Evolutionary conservation across 2,113 vertebrate species (phyloP), one percentile per base, ranked within the genome.

Genomic region (Callaeas wilsoni): DNA sequence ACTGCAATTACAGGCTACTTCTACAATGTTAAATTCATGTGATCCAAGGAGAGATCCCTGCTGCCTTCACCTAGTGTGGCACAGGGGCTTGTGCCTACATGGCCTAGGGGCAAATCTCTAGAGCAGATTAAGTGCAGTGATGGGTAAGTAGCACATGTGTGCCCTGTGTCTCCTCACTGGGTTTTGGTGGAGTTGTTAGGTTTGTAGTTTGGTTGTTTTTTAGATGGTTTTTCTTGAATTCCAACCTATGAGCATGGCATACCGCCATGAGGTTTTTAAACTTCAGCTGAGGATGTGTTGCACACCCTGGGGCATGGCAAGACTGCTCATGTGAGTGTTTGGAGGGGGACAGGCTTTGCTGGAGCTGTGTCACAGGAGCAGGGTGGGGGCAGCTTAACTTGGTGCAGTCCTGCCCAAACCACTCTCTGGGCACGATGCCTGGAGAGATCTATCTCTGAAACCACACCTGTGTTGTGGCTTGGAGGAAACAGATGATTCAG

Each of bases 131-230:
- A 27, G 46, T 39, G 46, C 37, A 18, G 42, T 29, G 49, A 16
- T 3, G 5, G 32, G 8, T 53, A 33, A 2, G 0, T 21, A 42
- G 65, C 30, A 75, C 7, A 0, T 20, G 64, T 14, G 6, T 63
- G 2, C 16, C 10, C 23, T 50, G 18, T 16, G 16, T 63, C 39
- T 81, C 35, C 49, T 60, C 8, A 0, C 46, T 47, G 17, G 23
- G 39, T 37, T 69, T 60, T 68, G 68, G 21, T 57, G 21, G 50
- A 30, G 30, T 42, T 16, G 26, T 17, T 35, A 49, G 13, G 13
- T 50, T 67, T 87, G 30, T 13, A 37, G 35, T 46, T 19, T 49
- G 9, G 16, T 21, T n/a, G 13, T 1, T 26, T 82, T 80, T 73
- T 9, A 46, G 7, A 21, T 65, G 29, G 0, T 33, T 69, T 88